These are phyloP conservation scores for Clostera curtula DNA, from an alignment of 2,888 invertebrate species.

Conservation along the genomic window DNA sequence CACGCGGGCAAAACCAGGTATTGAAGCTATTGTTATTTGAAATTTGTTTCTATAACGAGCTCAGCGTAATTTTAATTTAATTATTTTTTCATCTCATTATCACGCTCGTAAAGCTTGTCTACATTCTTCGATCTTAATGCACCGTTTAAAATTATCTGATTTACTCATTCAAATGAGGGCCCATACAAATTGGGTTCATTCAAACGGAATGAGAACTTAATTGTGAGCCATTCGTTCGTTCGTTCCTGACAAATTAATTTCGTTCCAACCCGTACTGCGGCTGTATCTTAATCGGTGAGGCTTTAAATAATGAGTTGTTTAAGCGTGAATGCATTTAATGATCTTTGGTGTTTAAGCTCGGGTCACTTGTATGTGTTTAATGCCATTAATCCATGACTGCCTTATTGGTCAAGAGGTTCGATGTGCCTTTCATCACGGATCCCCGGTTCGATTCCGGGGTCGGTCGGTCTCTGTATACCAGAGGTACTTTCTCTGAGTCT, in stretches of 20 bases:
- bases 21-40: too few species aligned
- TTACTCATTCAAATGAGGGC: constrained; percentile 20
- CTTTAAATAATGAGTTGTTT: constrained; percentile 12
- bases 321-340: constrained; percentile 15
- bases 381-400: neutral
- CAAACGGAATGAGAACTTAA: constrained; percentile 20
- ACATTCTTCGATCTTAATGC: too few species aligned
- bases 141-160: constrained; percentile 23
- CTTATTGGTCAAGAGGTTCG: too few species aligned
- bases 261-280: constrained; percentile 14
- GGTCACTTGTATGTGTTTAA: constrained; percentile 5
- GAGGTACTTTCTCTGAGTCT: too few species aligned
- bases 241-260: constrained; percentile 27
- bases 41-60: too few species aligned
- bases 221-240: constrained; percentile 21
- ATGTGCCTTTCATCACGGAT: too few species aligned
- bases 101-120: too few species aligned
- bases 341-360: constrained; percentile 4
- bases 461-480: too few species aligned
- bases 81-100: too few species aligned
- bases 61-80: too few species aligned
- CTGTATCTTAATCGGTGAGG: constrained; percentile 21
- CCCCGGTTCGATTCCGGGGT: too few species aligned
- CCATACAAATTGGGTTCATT: constrained; percentile 29
- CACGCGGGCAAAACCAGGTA: too few species aligned